Evolutionary conservation across 2,888 invertebrate genomes (phyloP).

Genomic region (Aphodius granarius): DNA sequence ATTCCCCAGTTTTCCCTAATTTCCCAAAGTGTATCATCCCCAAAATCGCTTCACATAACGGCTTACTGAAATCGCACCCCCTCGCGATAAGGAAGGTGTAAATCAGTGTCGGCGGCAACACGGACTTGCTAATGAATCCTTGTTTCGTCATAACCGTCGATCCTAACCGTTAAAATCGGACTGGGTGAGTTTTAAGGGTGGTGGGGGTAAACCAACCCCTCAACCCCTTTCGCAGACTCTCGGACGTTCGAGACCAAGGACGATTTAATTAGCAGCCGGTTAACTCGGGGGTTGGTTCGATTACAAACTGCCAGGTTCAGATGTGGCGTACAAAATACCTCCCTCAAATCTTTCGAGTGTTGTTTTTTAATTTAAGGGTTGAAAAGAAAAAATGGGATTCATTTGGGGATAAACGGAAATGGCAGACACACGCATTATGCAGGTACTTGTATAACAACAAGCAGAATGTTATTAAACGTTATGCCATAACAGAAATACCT

Average conservation of each 20-base stretch:
- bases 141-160: neutral
- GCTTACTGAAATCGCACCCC: neutral
- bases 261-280: slow-evolving; percentile 40
- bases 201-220: neutral
- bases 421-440: no score
- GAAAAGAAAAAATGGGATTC: neutral
- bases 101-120: neutral
- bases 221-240: no score
- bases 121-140: neutral
- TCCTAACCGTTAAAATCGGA: neutral
- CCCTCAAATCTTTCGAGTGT: slow-evolving; percentile 11
- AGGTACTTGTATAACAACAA: no score
- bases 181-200: neutral
- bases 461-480: no score
- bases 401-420: no score
- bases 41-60: neutral
- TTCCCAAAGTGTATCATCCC: neutral
- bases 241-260: slow-evolving; percentile 18
- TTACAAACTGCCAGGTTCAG: slow-evolving; percentile 33
- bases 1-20: neutral
- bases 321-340: slow-evolving; percentile 30
- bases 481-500: no score
- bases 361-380: neutral
- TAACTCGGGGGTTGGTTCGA: slow-evolving; percentile 36
- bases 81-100: neutral